Evolutionary conservation across 30 jellyfish, hydroid and myxozoan species (phyloP), one percentile per base, ranked within the genome.

Genomic region (Rhopilema esculentum): DNA sequence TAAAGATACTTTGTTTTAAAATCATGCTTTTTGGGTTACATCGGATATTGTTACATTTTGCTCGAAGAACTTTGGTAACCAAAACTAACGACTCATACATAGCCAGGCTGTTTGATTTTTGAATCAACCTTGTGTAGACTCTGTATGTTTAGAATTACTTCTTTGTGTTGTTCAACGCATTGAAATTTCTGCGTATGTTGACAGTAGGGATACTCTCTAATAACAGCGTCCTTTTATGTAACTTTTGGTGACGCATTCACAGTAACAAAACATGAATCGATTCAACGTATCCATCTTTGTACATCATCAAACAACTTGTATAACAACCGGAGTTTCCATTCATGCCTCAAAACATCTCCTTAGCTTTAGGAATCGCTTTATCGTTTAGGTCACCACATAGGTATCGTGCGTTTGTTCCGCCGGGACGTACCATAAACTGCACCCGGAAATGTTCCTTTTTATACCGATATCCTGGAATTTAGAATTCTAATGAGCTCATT

Each of bases 351-450:
- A 40, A 40, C 57, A 40, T 40, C 57, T 40, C 57, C 9, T 40
- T 40, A 40, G 6, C 57, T 40, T 2, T 6, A 6, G 12, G 12
- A 40, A 12, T 40, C 57, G 6, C 12, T 12, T 40, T 2, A 12
- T 40, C 57, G 57, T 40, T 2, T 40, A 9, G 69, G 84, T 24
- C 84, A 73, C 49, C 52, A 29, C 49, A 23, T 73, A 69, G 84
- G 25, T 73, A 30, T 73, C 23, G 69, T 40, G 84, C 65, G 49
- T 73, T 73, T 73, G 84, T 73, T 73, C 84, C 84, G 84, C 84
- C 84, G 84, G 69, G 49, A 31, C 40, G 49, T 12, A 2, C 57
- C 57, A 12, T 40, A 6, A 40, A 40, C 57, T 40, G 57, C 9
- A 6, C 57, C 57, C 57, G 57, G 57, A 40, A 40, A 40, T 40